These are phyloP conservation scores for Rissa tridactyla DNA, from an alignment of 2,113 vertebrate genomes.

Conservation along the genomic window DNA sequence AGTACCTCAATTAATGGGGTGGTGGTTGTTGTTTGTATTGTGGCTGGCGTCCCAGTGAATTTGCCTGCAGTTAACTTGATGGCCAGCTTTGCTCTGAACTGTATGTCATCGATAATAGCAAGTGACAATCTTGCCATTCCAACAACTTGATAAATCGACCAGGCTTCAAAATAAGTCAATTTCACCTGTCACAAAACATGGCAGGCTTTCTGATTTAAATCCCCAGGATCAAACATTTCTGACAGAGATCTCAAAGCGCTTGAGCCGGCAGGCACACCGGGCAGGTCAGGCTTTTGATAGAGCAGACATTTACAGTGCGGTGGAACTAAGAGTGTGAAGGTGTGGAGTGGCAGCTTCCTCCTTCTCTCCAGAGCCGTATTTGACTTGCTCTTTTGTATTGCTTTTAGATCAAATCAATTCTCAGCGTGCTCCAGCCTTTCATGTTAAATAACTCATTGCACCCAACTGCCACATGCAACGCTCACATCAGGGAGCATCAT, in stretches of 20 bases:
- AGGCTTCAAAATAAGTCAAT: conserved; percentile 34
- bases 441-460: neutral
- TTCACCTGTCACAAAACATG: conserved; percentile 1
- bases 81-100: conserved; percentile 12
- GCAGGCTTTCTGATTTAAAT: conserved; percentile 21
- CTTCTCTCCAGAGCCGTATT: neutral
- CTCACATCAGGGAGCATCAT: neutral
- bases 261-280: fast-evolving
- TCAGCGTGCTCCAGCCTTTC: fast-evolving
- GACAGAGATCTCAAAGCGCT: conserved; percentile 37
- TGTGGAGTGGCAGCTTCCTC: neutral
- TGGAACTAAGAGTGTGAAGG: neutral
- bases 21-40: neutral
- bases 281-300: neutral
- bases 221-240: neutral
- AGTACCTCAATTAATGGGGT: neutral
- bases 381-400: neutral
- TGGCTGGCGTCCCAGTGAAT: neutral
- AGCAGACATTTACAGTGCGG: neutral
- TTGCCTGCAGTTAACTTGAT: conserved; percentile 18
- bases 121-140: conserved; percentile 44
- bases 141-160: conserved; percentile 36
- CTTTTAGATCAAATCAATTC: neutral
- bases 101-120: conserved; percentile 2
- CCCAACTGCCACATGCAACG: fast-evolving